A percentile compares a stretch with the other conserved stretches of the same genome.
Conservation (phyloP, 2,888 invertebrate species). For the Eilema depressum region DNA sequence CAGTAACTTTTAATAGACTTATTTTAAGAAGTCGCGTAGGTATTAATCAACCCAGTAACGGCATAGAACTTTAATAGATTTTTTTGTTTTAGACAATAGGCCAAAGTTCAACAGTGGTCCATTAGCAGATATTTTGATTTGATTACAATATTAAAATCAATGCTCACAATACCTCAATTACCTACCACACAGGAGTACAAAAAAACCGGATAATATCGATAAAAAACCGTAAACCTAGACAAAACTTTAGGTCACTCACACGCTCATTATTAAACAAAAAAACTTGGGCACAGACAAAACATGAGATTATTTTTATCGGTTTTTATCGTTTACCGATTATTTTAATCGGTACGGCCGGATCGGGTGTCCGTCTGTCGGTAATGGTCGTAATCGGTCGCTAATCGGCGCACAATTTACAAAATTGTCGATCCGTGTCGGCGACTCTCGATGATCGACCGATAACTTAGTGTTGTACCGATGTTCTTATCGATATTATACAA, state of each 20-base stretch:
- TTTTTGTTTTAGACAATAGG: slow-evolving; percentile 8
- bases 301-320: slow-evolving; percentile 77
- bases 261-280: slow-evolving; percentile 67
- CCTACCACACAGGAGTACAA: slow-evolving; percentile 17
- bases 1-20: neutral
- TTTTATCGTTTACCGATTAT: slow-evolving; percentile 85
- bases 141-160: slow-evolving; percentile 24
- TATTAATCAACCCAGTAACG: neutral
- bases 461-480: slow-evolving; percentile 67
- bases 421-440: slow-evolving; percentile 86
- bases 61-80: neutral
- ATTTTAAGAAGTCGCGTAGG: neutral
- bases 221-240: slow-evolving; percentile 44
- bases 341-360: slow-evolving; percentile 79
- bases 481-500: slow-evolving; percentile 64
- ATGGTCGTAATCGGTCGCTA: slow-evolving; percentile 86
- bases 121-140: slow-evolving; percentile 23
- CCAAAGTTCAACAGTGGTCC: slow-evolving; percentile 15
- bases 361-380: slow-evolving; percentile 86
- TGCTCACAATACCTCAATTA: slow-evolving; percentile 20
- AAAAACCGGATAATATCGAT: slow-evolving; percentile 12
- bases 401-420: slow-evolving; percentile 86
- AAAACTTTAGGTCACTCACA: slow-evolving; percentile 56
- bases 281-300: slow-evolving; percentile 65
- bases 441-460: slow-evolving; percentile 73